Conservation (phyloP, 2,888 invertebrate genomes). For the Steinernema carpocapsae region DNA sequence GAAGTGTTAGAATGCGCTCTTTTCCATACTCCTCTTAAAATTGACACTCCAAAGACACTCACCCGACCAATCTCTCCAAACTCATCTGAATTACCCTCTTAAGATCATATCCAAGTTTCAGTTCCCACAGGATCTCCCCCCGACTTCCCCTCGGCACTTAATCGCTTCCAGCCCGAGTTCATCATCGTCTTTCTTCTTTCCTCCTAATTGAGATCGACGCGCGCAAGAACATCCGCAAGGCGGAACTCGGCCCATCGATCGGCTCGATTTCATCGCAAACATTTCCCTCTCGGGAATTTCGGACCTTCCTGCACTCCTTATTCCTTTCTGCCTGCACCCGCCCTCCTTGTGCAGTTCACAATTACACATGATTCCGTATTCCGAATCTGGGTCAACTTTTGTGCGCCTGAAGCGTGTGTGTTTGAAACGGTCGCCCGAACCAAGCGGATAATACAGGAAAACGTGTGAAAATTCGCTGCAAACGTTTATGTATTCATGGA, state of each 20-base stretch:
- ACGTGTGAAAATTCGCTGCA: slow-evolving; percentile 10
- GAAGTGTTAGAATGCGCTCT: too few relatives aligned
- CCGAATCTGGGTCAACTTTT: background rate
- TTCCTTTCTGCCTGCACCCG: background rate
- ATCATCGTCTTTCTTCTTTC: background rate
- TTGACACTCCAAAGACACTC: background rate
- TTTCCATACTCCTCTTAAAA: too few relatives aligned
- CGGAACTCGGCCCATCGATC: background rate
- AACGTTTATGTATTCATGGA: slow-evolving; percentile 16
- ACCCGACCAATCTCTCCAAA: background rate
- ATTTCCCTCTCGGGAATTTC: background rate
- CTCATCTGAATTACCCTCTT: background rate
- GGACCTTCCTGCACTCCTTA: background rate
- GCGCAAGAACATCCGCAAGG: background rate
- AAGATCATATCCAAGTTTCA: too few relatives aligned
- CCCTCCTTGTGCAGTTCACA: background rate
- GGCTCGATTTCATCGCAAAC: background rate
- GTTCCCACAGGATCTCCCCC: background rate
- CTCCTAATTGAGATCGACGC: slow-evolving; percentile 19
- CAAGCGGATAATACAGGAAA: slow-evolving; percentile 7
- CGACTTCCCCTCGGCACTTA: background rate
- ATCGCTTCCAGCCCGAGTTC: background rate
- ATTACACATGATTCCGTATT: background rate
- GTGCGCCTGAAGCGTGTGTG: too few relatives aligned
- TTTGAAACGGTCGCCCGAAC: background rate